Base-by-base conservation (phyloP, 2,113 vertebrate genomes). In the Ageneiosus marmoratus region DNA sequence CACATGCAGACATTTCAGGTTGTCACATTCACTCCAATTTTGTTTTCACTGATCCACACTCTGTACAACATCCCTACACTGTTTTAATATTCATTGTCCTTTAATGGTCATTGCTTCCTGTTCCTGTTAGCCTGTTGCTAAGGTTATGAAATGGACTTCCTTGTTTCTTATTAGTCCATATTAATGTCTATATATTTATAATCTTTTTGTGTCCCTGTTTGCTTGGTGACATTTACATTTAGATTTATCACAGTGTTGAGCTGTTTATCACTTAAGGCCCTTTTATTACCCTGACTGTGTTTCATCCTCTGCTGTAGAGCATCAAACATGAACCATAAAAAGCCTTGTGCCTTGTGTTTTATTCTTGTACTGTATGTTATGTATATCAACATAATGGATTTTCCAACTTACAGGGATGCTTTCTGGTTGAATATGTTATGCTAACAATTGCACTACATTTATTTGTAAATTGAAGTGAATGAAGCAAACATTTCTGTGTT, bases 41-140 rank as follows among this genome's bases (percentile, higher is more conserved):
- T 70, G 67, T 44, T 10, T 24, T 24, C 37, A 70, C 37, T 70
- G 37, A 70, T 22, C 16, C 32, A 20, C 37, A 37, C 32, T 24
- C 7, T 44, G 10, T 69, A 41, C 18, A 12, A 29, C 11, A 10
- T 65, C 63, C 16, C 8, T 37, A 20, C 16, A 10, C 18, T 37
- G 32, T 41, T 4, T 67, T 67, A 37, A 37, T 67, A 22, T 70
- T 70, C 22, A 44, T 44, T 70, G 22, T 44, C 37, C 37, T 44
- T 44, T 69, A 44, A 69, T 69, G 34, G 37, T 44, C 65, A 69
- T 44, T 70, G 67, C 67, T 70, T 24, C 37, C 37, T 70, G 65
- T 12, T 69, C 34, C 16, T 41, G 32, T 37, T 67, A 20, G 2
- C 37, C 65, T 44, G 67, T 70, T 67, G 63, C 16, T 67, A 67